These are phyloP conservation scores for Parasteatoda tepidariorum DNA, from an alignment of 1,140 invertebrate species.

Conservation along the genomic window DNA sequence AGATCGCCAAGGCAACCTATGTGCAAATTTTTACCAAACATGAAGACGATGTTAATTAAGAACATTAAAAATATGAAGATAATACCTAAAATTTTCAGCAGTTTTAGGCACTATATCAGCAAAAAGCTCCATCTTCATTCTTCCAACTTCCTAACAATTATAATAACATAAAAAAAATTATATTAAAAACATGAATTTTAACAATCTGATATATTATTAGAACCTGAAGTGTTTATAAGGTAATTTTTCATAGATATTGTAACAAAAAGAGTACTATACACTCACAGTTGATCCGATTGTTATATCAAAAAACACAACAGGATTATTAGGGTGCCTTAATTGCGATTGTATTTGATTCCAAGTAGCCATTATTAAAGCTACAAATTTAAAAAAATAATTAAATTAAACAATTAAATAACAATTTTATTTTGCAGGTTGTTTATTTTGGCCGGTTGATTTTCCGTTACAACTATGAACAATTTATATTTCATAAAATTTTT, in stretches of 20 bases:
- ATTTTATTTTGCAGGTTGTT: background rate
- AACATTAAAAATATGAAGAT: too few relatives aligned
- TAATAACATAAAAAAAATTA: conserved; percentile 39
- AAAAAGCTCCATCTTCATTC: conserved; percentile 96
- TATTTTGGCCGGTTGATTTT: background rate
- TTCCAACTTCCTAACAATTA: conserved; percentile 77
- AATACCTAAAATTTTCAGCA: conserved; percentile 93
- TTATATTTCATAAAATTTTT: too few relatives aligned
- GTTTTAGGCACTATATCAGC: conserved; percentile 97
- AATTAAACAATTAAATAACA: too few relatives aligned
- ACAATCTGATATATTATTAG: background rate
- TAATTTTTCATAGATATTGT: background rate
- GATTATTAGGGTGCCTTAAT: conserved; percentile 90
- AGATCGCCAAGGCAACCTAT: too few relatives aligned
- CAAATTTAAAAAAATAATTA: too few relatives aligned
- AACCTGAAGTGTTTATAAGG: background rate
- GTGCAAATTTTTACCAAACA: too few relatives aligned
- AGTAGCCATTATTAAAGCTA: conserved; percentile 89
- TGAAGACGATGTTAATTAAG: too few relatives aligned
- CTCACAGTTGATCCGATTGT: conserved; percentile 76
- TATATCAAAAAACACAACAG: conserved; percentile 88
- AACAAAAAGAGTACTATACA: background rate
- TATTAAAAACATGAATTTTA: conserved; percentile 4
- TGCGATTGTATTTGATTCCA: conserved; percentile 95
- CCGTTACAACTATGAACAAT: too few relatives aligned